A percentile compares a stretch with the other conserved stretches of the same genome.
These are phyloP conservation scores for Phacellophora camtschatica DNA, from an alignment of 30 jellyfish, hydroid and myxozoan species.

Conservation along the genomic window DNA sequence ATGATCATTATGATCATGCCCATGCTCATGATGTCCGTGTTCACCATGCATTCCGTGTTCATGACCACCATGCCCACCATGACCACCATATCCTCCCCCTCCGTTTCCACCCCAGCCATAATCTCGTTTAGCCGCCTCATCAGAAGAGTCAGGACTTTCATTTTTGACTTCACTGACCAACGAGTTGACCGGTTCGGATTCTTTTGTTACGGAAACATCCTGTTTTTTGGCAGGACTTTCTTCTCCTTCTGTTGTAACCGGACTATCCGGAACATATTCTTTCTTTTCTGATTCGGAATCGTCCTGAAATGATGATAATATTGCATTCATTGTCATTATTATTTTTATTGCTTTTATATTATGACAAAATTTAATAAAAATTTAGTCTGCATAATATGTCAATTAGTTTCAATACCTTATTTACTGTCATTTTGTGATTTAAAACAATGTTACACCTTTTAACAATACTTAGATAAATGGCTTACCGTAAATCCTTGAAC, in stretches of 20 bases:
- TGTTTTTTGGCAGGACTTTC: slow-evolving; percentile 57
- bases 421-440: too few species aligned
- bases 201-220: background rate
- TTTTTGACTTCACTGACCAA: slow-evolving; percentile 2
- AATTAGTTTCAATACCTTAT: too few species aligned
- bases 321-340: too few species aligned
- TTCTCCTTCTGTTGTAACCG: slow-evolving; percentile 67
- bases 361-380: too few species aligned
- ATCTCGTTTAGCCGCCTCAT: slow-evolving; percentile 72
- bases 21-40: slow-evolving; percentile 97
- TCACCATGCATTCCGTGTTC: slow-evolving; percentile 64
- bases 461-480: too few species aligned
- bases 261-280: slow-evolving; percentile 50
- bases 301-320: too few species aligned
- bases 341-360: too few species aligned
- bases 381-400: too few species aligned
- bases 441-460: too few species aligned
- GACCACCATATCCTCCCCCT: slow-evolving; percentile 36
- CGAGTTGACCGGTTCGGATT: background rate
- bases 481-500: too few species aligned
- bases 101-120: slow-evolving; percentile 80
- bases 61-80: slow-evolving; percentile 18
- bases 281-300: slow-evolving; percentile 54
- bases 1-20: slow-evolving; percentile 94
- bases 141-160: slow-evolving; percentile 14